These are phyloP conservation scores for Tetrao urogallus DNA, from an alignment of 2,113 vertebrate genomes.

Conservation along the genomic window DNA sequence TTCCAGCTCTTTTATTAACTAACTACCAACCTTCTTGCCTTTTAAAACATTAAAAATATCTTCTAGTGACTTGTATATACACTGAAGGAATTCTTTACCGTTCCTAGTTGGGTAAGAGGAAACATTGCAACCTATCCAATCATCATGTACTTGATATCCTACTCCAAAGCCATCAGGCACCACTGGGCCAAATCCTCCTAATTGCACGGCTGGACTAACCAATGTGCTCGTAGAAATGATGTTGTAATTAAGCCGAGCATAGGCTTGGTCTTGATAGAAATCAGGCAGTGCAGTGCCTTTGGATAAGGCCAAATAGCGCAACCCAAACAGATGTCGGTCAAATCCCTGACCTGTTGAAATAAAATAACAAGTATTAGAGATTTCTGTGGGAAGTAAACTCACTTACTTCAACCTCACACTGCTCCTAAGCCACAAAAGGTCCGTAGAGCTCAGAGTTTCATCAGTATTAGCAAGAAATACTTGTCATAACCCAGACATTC, in stretches of 20 bases:
- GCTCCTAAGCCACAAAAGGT: background rate
- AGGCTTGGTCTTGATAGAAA: constrained; percentile 89
- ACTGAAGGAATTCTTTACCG: constrained; percentile 87
- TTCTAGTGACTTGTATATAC: constrained; percentile 88
- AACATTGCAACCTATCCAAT: constrained; percentile 92
- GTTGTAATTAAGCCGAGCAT: constrained; percentile 90
- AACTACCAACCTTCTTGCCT: constrained; percentile 81
- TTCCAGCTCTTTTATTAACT: background rate
- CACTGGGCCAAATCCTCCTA: constrained; percentile 94
- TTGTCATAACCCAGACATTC: background rate
- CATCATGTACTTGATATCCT: constrained; percentile 87
- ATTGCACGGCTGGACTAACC: constrained; percentile 84
- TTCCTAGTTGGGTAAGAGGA: constrained; percentile 89
- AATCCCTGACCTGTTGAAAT: constrained; percentile 91
- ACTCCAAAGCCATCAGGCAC: constrained; percentile 93
- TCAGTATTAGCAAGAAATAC: background rate
- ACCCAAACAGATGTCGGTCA: constrained; percentile 92
- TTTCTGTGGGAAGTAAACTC: background rate
- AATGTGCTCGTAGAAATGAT: constrained; percentile 95
- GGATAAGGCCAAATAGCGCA: constrained; percentile 83
- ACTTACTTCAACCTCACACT: background rate
- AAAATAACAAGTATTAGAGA: background rate
- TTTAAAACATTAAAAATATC: constrained; percentile 92
- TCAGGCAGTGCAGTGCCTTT: constrained; percentile 78
- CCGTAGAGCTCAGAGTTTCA: background rate